Percentiles rank a stretch among this genome's conserved stretches.
Conservation (phyloP, 2,888 invertebrate species). For the Mesopsocus fuscifrons region DNA sequence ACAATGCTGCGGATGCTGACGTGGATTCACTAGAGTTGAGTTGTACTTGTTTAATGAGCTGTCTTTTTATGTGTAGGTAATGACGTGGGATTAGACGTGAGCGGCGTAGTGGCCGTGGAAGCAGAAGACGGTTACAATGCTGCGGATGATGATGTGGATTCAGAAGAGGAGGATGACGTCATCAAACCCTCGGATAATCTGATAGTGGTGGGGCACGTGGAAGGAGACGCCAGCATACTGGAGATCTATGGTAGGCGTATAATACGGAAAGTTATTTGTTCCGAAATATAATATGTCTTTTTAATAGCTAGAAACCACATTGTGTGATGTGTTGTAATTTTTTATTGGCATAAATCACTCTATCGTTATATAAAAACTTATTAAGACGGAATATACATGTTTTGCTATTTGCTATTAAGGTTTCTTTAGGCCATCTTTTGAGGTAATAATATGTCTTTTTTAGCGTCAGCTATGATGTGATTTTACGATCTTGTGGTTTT, state of each 20-base stretch:
- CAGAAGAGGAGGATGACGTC: constrained; percentile 76
- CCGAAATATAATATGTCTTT: background rate
- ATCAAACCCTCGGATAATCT: constrained; percentile 81
- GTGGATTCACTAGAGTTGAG: constrained; percentile 44
- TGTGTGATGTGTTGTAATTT: no score
- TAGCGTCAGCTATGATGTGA: background rate
- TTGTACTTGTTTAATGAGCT: background rate
- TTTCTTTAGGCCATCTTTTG: no score
- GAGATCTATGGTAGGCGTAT: constrained; percentile 61
- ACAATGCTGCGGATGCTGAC: constrained; percentile 24
- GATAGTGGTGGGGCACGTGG: constrained; percentile 67
- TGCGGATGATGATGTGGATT: constrained; percentile 31
- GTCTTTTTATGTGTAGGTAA: constrained; percentile 17
- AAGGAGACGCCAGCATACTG: constrained; percentile 67
- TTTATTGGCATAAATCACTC: no score
- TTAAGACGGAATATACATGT: no score
- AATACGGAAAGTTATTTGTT: background rate
- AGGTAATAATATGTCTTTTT: constrained; percentile 2
- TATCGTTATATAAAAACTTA: no score
- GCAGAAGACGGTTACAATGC: constrained; percentile 19
- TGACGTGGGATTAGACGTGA: no score
- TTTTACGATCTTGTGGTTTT: no score
- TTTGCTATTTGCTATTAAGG: no score
- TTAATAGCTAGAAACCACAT: no score
- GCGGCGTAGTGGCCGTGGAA: no score